Conservation (phyloP, 2,888 invertebrate genomes). For the Serripes groenlandicus region DNA sequence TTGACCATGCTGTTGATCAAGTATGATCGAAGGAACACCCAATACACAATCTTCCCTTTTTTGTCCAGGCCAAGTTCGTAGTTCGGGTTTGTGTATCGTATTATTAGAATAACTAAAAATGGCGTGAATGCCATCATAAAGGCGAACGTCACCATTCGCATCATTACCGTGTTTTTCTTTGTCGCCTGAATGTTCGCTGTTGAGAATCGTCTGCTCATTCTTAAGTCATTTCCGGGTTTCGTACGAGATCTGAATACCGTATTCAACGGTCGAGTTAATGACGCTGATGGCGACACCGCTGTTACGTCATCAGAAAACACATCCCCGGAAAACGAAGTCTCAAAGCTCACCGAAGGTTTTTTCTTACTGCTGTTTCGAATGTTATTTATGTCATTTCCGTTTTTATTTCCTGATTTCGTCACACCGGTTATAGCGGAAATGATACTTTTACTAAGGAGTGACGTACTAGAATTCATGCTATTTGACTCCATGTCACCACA, state of each 20-base stretch:
- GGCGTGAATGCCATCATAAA: conserved; percentile 65
- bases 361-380: not conserved
- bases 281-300: not conserved
- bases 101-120: conserved; percentile 53
- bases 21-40: conserved; percentile 57
- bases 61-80: conserved; percentile 35
- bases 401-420: conserved; percentile 13
- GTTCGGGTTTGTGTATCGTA: conserved; percentile 52
- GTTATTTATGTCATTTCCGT: not conserved
- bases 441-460: conserved; percentile 55
- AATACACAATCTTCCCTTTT: conserved; percentile 49
- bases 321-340: conserved; percentile 11
- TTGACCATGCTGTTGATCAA: conserved; percentile 66
- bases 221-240: no score
- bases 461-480: conserved; percentile 1
- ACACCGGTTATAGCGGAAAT: conserved; percentile 57
- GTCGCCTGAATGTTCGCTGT: conserved; percentile 10
- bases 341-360: not conserved
- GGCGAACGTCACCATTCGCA: conserved; percentile 65
- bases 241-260: not conserved
- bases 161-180: conserved; percentile 58
- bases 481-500: conserved; percentile 44
- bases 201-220: conserved; percentile 26
- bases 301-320: not conserved
- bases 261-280: not conserved